phyloP scores from a whole-genome alignment of 2,797 vertebrate genomes.

The Hemitrygon akajei region DNA sequence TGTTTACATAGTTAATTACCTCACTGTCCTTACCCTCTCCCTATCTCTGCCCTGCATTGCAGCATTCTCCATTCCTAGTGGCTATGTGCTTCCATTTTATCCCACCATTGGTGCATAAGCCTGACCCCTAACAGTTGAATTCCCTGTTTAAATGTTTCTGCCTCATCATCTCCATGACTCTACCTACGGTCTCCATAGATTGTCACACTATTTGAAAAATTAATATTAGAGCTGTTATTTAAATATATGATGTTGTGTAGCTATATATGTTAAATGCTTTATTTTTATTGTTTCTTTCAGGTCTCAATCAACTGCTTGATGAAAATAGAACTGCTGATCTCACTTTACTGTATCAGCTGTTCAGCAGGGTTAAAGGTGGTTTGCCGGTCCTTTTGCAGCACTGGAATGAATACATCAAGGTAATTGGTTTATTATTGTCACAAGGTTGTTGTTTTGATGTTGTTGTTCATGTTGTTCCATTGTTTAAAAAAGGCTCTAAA shows the following conservation, averaged over 20 bases:
- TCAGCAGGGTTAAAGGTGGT: constrained; percentile 64
- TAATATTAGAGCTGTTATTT: not conserved
- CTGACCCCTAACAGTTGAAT: not conserved
- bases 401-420: constrained; percentile 73
- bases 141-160: not conserved
- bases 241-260: not conserved
- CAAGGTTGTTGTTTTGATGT: no score
- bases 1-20: not conserved
- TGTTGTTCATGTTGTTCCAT: no score
- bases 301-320: constrained; percentile 62
- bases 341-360: constrained; percentile 66
- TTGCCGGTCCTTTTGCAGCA: constrained; percentile 64
- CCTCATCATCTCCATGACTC: not conserved
- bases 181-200: no score
- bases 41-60: not conserved
- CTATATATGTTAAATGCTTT: not conserved
- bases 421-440: constrained; percentile 42
- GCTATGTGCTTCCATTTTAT: not conserved
- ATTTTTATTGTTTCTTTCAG: constrained; percentile 45
- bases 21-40: not conserved
- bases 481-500: no score
- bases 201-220: not conserved
- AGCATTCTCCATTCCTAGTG: no score
- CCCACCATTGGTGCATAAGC: not conserved
- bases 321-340: constrained; percentile 66